Percentiles rank a stretch among this genome's conserved stretches.
These are phyloP conservation scores for Sinocyclocheilus rhinocerous DNA, from an alignment of 2,113 vertebrate genomes.

Conservation along the genomic window DNA sequence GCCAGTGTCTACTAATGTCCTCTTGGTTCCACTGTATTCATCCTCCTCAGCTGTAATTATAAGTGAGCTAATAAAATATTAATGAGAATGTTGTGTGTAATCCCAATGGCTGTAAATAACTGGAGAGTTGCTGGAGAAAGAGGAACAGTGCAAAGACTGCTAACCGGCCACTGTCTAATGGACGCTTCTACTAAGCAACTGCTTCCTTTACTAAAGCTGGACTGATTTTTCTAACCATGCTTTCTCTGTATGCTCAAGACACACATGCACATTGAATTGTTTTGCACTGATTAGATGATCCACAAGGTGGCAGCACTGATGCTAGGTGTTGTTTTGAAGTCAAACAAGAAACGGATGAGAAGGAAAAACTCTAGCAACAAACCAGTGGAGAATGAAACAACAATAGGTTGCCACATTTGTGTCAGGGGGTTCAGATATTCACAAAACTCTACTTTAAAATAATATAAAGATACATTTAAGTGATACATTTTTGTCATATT, in stretches of 20 bases:
- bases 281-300: background rate
- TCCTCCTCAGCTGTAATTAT: slow-evolving; percentile 17
- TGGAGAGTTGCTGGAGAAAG: slow-evolving; percentile 27
- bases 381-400: too few relatives aligned
- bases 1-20: background rate
- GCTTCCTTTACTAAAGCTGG: background rate
- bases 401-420: too few relatives aligned
- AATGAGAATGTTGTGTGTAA: slow-evolving; percentile 27
- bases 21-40: background rate
- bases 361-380: too few relatives aligned
- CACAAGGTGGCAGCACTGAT: background rate
- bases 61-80: slow-evolving; percentile 34
- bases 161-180: background rate
- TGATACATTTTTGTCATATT: too few relatives aligned
- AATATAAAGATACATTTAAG: background rate
- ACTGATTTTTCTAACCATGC: background rate
- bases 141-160: background rate
- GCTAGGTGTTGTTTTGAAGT: background rate
- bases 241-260: background rate
- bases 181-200: background rate
- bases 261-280: background rate
- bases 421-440: background rate
- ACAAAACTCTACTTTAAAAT: background rate
- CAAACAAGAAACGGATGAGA: background rate
- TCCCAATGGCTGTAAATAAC: slow-evolving; percentile 44